phyloP scores from a whole-genome alignment of 2,888 invertebrate genomes.

The Mantis religiosa region DNA sequence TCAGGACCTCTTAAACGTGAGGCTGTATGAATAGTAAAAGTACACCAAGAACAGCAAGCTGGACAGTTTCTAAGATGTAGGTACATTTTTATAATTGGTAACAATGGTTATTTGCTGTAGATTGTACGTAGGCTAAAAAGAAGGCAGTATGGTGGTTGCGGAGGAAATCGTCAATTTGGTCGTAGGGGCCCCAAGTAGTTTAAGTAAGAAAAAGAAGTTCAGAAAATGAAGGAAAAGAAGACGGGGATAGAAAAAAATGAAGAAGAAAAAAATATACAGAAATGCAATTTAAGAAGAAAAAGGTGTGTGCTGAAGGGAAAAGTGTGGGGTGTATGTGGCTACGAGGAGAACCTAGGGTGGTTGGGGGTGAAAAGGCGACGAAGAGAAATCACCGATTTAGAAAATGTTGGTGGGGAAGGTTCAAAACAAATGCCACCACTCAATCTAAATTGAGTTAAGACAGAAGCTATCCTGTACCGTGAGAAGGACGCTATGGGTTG shows the following conservation, averaged over 20 bases:
- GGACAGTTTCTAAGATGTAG: no score
- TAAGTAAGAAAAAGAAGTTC: constrained; percentile 35
- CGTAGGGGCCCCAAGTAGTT: constrained; percentile 22
- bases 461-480: constrained; percentile 19
- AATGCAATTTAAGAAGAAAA: constrained; percentile 22
- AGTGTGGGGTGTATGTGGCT: constrained; percentile 21
- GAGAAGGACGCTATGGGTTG: not conserved
- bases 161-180: constrained; percentile 29
- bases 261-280: constrained; percentile 19
- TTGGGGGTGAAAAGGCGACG: constrained; percentile 25
- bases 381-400: constrained; percentile 31
- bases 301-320: constrained; percentile 23
- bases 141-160: not conserved
- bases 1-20: no score
- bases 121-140: not conserved
- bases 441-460: constrained; percentile 49
- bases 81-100: not conserved
- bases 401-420: constrained; percentile 31
- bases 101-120: not conserved
- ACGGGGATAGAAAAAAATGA: constrained; percentile 2
- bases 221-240: constrained; percentile 24
- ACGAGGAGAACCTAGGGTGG: constrained; percentile 25
- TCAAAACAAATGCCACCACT: constrained; percentile 45
- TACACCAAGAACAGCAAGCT: no score
- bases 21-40: no score